Evolutionary conservation across 2,888 invertebrate genomes (phyloP), one percentile per base, ranked within the genome.

Genomic region (Pocota personata): DNA sequence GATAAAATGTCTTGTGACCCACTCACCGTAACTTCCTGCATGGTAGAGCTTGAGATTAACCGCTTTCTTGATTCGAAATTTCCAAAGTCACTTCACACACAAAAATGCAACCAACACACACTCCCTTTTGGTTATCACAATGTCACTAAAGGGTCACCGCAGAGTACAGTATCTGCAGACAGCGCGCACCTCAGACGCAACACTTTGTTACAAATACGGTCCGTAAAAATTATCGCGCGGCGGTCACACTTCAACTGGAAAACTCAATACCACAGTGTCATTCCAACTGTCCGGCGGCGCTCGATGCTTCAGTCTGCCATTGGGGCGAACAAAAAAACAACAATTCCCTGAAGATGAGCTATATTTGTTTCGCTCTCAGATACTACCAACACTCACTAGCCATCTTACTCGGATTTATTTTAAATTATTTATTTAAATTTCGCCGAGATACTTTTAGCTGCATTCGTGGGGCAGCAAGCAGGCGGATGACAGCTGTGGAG

Each of bases 191-290:
- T 67, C 46, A 24, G 57, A 66, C 57, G 57, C 32, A 50, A 43
- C 24, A 69, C 43, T 64, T 10, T 8, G 4, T 12, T 0, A 21
- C 14, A 27, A 27, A 19, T 52, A 48, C 57, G 19, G 27, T 37
- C 43, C 50, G 64, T 64, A 30, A 64, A 78, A 83, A 55, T 67
- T 57, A 58, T 48, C 62, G 48, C 84, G 48, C 83, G 83, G 57
- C 75, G 60, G 80, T 84, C 75, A 84, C 84, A 84, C 75, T 86
- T 77, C 77, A 82, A 84, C 86, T 86, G 86, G 86, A 86, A 82
- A 82, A 60, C 67, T 71, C 67, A 67, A 80, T 72, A 82, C 60
- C 71, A 57, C 71, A 82, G 55, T 86, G 58, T 86, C 76, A 82
- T 77, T 72, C 76, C 76, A 86, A 86, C 82, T 82, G 82, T 60